Percentiles rank a stretch among this genome's conserved stretches.
phyloP scores from a whole-genome alignment of 2,113 vertebrate genomes.

The Hippocampus guttulatus region DNA sequence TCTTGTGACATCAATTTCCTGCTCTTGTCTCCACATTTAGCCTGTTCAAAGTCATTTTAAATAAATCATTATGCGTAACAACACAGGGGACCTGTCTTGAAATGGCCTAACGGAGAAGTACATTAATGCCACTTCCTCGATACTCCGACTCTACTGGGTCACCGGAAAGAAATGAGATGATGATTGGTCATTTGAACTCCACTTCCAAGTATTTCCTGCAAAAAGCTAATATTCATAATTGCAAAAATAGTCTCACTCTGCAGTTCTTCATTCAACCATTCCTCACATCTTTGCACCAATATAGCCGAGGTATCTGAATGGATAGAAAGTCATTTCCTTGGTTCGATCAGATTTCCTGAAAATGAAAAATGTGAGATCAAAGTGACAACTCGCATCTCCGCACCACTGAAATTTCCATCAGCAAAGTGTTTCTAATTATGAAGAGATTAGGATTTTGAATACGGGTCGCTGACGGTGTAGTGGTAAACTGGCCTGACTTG shows the following conservation, averaged over 20 bases:
- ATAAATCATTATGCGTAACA: constrained; percentile 41
- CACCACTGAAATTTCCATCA: neutral
- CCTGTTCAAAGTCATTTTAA: constrained; percentile 23
- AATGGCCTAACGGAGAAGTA: constrained; percentile 32
- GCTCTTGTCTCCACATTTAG: constrained; percentile 25
- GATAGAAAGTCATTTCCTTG: constrained; percentile 26
- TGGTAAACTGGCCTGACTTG: too few species aligned
- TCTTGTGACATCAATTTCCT: constrained; percentile 27
- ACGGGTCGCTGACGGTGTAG: too few species aligned
- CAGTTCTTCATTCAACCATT: constrained; percentile 26
- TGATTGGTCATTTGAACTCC: constrained; percentile 44
- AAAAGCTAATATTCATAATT: constrained; percentile 33
- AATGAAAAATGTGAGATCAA: constrained; percentile 36
- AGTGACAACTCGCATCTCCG: constrained; percentile 13
- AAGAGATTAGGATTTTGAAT: neutral
- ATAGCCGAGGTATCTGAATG: neutral
- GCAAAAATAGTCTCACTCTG: constrained; percentile 27
- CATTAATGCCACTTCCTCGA: constrained; percentile 30
- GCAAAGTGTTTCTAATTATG: neutral
- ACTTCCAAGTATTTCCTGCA: constrained; percentile 43
- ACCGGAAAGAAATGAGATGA: constrained; percentile 24
- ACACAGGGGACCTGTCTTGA: constrained; percentile 39
- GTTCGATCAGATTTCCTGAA: constrained; percentile 25
- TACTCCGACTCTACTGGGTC: constrained; percentile 26
- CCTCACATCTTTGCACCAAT: constrained; percentile 20